Percentiles rank a stretch among this genome's conserved stretches.
phyloP scores from a whole-genome alignment of 2,888 invertebrate genomes.

The Nemurella pictetii region DNA sequence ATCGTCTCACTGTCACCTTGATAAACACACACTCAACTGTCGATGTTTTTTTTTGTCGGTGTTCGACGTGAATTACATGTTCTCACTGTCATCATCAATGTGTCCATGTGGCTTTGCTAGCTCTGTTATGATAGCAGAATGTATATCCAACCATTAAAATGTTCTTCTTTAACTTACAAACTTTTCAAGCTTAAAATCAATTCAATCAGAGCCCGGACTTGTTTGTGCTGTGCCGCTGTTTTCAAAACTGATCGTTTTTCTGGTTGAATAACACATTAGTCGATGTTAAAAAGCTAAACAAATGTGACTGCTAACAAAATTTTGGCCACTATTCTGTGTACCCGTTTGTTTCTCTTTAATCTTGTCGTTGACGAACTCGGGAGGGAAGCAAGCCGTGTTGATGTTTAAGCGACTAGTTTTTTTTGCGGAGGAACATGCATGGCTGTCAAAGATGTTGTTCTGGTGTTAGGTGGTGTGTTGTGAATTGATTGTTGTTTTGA shows the following conservation, averaged over 20 bases:
- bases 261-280: background rate
- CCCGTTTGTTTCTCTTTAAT: slow-evolving; percentile 16
- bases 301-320: background rate
- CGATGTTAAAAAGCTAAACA: background rate
- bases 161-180: background rate
- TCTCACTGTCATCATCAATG: background rate
- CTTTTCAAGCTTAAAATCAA: background rate
- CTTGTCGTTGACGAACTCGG: too few species aligned
- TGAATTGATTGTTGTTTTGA: slow-evolving; percentile 36
- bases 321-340: background rate
- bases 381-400: too few species aligned
- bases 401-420: too few species aligned
- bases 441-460: background rate
- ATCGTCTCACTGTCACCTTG: background rate
- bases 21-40: background rate
- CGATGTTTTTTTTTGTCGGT: background rate
- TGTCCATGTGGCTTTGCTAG: background rate
- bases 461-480: background rate
- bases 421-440: background rate
- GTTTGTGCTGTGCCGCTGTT: background rate
- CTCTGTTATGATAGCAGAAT: background rate
- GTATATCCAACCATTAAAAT: background rate
- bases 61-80: background rate
- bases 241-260: background rate
- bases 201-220: too few species aligned